A percentile compares a stretch with the other conserved stretches of the same genome.
phyloP scores from a whole-genome alignment of 2,888 invertebrate species.

The Plutella xylostella region DNA sequence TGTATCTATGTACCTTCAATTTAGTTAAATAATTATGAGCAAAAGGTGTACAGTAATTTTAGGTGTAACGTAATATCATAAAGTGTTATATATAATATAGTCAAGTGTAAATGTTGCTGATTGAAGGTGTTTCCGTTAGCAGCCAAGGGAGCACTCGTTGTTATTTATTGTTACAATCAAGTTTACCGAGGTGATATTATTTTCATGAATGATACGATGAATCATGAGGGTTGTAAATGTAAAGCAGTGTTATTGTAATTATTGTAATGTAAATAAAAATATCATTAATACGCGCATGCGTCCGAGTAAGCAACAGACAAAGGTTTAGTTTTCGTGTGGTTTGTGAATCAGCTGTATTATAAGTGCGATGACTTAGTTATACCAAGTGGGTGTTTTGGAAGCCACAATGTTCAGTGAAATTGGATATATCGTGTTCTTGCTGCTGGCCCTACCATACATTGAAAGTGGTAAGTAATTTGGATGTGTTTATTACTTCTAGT shows the following conservation, averaged over 20 bases:
- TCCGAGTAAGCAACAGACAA: conserved; percentile 68
- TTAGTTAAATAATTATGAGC: neutral
- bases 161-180: conserved; percentile 47
- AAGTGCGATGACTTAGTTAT: conserved; percentile 68
- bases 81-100: neutral
- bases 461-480: conserved; percentile 73
- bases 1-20: neutral
- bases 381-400: conserved; percentile 33
- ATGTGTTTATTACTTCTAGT: neutral
- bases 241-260: conserved; percentile 15
- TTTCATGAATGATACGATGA: neutral
- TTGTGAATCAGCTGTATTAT: conserved; percentile 70
- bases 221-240: conserved; percentile 1
- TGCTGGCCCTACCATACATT: conserved; percentile 76
- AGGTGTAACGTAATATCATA: neutral
- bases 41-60: neutral
- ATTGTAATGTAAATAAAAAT: conserved; percentile 67
- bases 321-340: conserved; percentile 72
- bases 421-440: conserved; percentile 76
- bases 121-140: conserved; percentile 23
- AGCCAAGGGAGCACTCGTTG: conserved; percentile 35
- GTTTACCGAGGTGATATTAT: conserved; percentile 27
- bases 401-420: conserved; percentile 74
- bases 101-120: conserved; percentile 18
- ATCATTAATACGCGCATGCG: conserved; percentile 69